A percentile compares a stretch with the other conserved stretches of the same genome.
Conservation (phyloP, 2,888 invertebrate species). For the Strigamia maritima region DNA sequence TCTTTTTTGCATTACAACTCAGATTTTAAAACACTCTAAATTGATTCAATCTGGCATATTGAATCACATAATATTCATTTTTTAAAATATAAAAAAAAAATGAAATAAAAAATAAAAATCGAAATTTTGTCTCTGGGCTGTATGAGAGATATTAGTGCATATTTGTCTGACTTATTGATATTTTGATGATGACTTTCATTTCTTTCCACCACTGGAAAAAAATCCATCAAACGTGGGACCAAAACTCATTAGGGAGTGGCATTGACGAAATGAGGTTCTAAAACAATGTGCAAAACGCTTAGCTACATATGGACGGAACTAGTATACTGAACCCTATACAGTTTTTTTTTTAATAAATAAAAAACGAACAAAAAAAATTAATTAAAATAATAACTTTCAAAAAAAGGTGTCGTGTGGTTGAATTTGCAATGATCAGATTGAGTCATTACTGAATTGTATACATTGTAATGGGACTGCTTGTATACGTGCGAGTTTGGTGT, state of each 20-base stretch:
- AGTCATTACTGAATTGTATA: not conserved
- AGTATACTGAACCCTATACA: not conserved
- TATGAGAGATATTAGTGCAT: not conserved
- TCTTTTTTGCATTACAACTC: too few relatives aligned
- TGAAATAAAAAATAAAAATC: not conserved
- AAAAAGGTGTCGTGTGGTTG: not conserved
- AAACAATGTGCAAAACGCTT: not conserved
- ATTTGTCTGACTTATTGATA: constrained; percentile 31
- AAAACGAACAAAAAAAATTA: not conserved
- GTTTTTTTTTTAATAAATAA: not conserved
- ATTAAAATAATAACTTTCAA: not conserved
- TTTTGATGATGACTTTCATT: constrained; percentile 32
- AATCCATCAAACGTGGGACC: not conserved
- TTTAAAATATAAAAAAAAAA: not conserved
- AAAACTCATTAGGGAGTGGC: constrained; percentile 22
- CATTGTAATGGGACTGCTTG: not conserved
- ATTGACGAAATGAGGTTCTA: constrained; percentile 13
- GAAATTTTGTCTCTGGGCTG: not conserved
- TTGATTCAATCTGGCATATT: not conserved
- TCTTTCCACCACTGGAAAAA: not conserved
- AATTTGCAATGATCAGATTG: not conserved
- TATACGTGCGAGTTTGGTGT: not conserved
- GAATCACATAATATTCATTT: not conserved
- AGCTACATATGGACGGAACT: not conserved
- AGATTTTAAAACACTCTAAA: too few relatives aligned